phyloP scores from a whole-genome alignment of 1,140 invertebrate species.

The Globodera ellingtonae region DNA sequence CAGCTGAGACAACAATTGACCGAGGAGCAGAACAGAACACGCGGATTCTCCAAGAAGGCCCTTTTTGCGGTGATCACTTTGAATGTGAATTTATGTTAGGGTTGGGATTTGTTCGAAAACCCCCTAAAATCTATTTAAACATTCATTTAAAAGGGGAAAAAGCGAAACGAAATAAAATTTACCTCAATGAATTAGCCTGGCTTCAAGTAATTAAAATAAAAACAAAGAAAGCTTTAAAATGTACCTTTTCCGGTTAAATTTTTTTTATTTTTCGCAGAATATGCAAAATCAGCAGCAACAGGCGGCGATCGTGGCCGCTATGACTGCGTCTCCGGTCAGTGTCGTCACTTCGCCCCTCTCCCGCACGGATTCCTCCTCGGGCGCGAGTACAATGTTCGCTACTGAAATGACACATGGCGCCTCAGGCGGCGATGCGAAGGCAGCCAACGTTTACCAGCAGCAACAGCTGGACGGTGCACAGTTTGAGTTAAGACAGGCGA shows the following conservation, averaged over 20 bases:
- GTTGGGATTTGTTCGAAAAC: not conserved
- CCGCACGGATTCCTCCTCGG: not conserved
- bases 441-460: conserved; percentile 2
- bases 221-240: not conserved
- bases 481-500: not conserved
- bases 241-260: not conserved
- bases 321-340: not conserved
- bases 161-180: no score
- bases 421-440: not conserved
- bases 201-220: conserved; percentile 23
- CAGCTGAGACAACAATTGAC: not conserved
- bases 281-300: conserved; percentile 21
- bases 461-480: not conserved
- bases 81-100: conserved; percentile 20
- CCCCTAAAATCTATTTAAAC: not conserved
- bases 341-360: not conserved
- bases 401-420: not conserved
- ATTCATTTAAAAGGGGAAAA: not conserved
- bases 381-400: not conserved
- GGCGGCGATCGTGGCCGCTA: not conserved
- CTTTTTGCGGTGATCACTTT: conserved; percentile 38
- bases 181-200: not conserved
- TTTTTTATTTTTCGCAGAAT: conserved; percentile 23
- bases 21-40: conserved; percentile 23
- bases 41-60: conserved; percentile 42